Conservation (phyloP, 2,797 vertebrate genomes). For the Myotis vivesi region DNA sequence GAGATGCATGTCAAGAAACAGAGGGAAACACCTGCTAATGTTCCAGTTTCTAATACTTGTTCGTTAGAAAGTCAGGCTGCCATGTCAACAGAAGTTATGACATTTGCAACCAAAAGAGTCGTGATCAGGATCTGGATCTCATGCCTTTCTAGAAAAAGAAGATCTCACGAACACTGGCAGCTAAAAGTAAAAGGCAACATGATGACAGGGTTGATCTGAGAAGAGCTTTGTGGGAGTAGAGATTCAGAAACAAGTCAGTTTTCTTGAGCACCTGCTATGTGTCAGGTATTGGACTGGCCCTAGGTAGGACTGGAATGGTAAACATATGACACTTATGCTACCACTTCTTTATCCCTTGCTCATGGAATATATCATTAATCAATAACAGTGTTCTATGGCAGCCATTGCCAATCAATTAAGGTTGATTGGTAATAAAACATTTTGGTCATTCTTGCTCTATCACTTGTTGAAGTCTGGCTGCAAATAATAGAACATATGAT, state of each 20-base stretch:
- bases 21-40: background rate
- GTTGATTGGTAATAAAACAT: background rate
- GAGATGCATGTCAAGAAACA: background rate
- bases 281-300: background rate
- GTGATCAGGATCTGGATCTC: background rate
- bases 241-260: background rate
- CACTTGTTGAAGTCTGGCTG: background rate
- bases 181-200: background rate
- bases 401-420: background rate
- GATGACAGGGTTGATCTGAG: background rate
- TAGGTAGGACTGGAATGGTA: background rate
- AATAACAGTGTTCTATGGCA: background rate
- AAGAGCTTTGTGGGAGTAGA: background rate
- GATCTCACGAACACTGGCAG: background rate
- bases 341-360: background rate
- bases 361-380: background rate
- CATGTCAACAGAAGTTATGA: background rate
- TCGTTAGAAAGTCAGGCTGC: background rate
- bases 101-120: background rate
- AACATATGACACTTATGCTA: background rate
- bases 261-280: background rate
- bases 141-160: slow-evolving; percentile 6
- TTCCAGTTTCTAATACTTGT: background rate
- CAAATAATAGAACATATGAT: slow-evolving; percentile 5
- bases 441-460: slow-evolving; percentile 11